Conservation (phyloP, 2,888 invertebrate species). For the Uropetala carovei region DNA sequence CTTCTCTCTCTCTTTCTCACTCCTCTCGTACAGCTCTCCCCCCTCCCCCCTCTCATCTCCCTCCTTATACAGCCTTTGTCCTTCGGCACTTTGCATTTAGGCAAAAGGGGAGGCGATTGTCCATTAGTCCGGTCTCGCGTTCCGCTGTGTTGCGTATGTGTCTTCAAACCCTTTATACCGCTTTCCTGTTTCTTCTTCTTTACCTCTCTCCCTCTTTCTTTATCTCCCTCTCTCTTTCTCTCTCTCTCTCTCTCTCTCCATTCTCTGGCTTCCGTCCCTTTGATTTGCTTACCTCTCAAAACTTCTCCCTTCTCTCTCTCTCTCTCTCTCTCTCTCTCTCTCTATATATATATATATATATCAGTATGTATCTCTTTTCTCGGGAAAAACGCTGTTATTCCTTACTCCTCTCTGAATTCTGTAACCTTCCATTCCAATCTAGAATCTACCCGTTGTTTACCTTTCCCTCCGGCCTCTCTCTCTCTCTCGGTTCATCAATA, state of each 20-base stretch:
- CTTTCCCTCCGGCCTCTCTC: too few species aligned
- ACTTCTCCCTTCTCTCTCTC: too few species aligned
- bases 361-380: too few species aligned
- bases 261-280: too few species aligned
- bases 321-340: too few species aligned
- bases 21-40: not conserved
- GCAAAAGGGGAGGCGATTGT: not conserved
- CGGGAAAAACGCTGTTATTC: too few species aligned
- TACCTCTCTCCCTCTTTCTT: constrained; percentile 7
- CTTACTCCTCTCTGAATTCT: too few species aligned
- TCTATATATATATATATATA: too few species aligned
- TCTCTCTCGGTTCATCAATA: too few species aligned
- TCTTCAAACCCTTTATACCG: not conserved
- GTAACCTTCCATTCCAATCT: too few species aligned
- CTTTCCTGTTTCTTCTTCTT: not conserved
- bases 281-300: too few species aligned
- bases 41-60: not conserved
- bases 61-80: not conserved
- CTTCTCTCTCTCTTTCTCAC: not conserved
- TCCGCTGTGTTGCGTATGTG: constrained; percentile 16
- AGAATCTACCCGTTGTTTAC: too few species aligned
- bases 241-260: not conserved
- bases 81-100: constrained; percentile 40
- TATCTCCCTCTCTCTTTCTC: not conserved
- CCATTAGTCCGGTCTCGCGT: not conserved